Evolutionary conservation across 2,888 invertebrate genomes (phyloP), one percentile per base, ranked within the genome.

Genomic region (Choristoneura rosaceana): DNA sequence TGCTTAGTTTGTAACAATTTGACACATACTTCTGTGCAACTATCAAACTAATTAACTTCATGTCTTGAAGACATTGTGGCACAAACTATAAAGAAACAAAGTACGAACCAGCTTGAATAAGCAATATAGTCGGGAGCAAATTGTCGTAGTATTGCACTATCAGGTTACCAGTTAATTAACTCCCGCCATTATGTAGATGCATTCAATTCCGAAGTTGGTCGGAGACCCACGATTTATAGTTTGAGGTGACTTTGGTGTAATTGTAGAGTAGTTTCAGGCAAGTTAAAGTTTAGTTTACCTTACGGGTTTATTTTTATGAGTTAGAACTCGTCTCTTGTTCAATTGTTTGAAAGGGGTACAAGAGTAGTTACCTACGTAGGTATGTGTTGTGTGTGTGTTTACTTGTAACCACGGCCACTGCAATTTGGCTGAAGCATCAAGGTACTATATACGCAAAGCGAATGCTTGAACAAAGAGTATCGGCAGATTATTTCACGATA

Each of bases 81-180:
- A 33, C 34, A 70, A 70, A 34, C 33, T 43, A 4, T 15, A 50
- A 52, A 66, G 70, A 38, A 67, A 61, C 33, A 64, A 65, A 65
- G 50, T 43, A 5, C 38, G 7, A 25, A 47, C 43, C 7, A 45
- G 41, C 14, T 14, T 12, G 34, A 71, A 52, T 17, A 45, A 47
- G 60, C 60, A 61, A 47, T 62, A 45, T 15, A 71, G 38, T 62
- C 55, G 34, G 12, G 52, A n/a, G 63, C 14, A 14, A 69, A 58
- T 64, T 64, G 70, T 65, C 50, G 64, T n/a, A n/a, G 50, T 66
- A 52, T 52, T 47, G 34, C 59, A 68, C 68, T 73, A 60, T 64
- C 69, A 59, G 47, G 38, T 63, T 58, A 43, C 73, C n/a, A 59
- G 41, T 59, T 64, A 63, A 69, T 64, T 64, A 64, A 69, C 59